Percentiles rank a stretch among this genome's conserved stretches.
These are phyloP conservation scores for Callipepla californica DNA, from an alignment of 2,113 vertebrate genomes.

Conservation along the genomic window DNA sequence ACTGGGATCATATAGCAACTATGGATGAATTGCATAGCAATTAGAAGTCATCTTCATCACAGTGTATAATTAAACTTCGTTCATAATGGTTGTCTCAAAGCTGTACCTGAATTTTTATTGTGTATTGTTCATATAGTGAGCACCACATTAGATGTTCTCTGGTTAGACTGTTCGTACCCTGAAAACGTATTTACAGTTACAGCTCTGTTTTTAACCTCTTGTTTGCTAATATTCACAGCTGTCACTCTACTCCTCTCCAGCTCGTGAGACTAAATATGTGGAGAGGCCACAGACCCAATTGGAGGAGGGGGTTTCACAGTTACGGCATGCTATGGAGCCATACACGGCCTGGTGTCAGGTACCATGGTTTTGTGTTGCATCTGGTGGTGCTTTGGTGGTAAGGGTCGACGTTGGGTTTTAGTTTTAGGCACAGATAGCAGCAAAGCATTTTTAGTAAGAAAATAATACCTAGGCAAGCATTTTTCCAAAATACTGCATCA, in stretches of 20 bases:
- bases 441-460: not conserved
- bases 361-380: slow-evolving; percentile 27
- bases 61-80: slow-evolving; percentile 56
- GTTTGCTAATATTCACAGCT: slow-evolving; percentile 81
- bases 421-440: not conserved
- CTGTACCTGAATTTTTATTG: slow-evolving; percentile 27
- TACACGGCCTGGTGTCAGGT: slow-evolving; percentile 89
- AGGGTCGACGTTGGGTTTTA: not conserved
- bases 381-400: not conserved
- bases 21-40: slow-evolving; percentile 41
- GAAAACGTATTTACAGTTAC: slow-evolving; percentile 36
- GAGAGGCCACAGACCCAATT: slow-evolving; percentile 80
- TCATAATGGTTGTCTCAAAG: slow-evolving; percentile 42
- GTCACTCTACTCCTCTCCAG: slow-evolving; percentile 88
- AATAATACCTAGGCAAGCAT: not conserved
- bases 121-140: slow-evolving; percentile 35
- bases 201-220: slow-evolving; percentile 61
- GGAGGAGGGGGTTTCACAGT: slow-evolving; percentile 82
- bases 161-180: slow-evolving; percentile 20
- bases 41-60: slow-evolving; percentile 44
- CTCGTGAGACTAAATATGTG: slow-evolving; percentile 71
- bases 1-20: slow-evolving; percentile 34
- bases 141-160: not conserved
- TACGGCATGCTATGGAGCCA: slow-evolving; percentile 83
- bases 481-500: not conserved